Evolutionary conservation across 2,888 invertebrate species (phyloP).

Genomic region (Galerucella calmariensis): DNA sequence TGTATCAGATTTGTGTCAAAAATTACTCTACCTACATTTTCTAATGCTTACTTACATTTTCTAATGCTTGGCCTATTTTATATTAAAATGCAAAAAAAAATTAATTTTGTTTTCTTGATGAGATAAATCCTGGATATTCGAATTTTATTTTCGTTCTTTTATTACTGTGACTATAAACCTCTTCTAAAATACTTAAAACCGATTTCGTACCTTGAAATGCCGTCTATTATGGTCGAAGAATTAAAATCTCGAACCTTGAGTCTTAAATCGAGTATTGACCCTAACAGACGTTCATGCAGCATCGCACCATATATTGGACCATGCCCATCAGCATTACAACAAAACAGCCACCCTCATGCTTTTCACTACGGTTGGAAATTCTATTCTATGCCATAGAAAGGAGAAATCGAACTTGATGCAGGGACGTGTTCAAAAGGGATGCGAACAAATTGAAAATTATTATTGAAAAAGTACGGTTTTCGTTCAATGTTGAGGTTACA

Average conservation of each 20-base stretch:
- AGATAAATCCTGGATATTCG: too few species aligned
- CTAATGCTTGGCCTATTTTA: too few species aligned
- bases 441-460: neutral
- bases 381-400: slow-evolving; percentile 9
- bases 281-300: neutral
- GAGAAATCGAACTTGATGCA: slow-evolving; percentile 4
- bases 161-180: too few species aligned
- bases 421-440: neutral
- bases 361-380: neutral
- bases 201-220: slow-evolving; percentile 3
- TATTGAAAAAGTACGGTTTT: too few species aligned
- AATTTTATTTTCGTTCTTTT: too few species aligned
- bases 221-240: neutral
- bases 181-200: neutral
- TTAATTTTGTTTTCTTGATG: too few species aligned
- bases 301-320: slow-evolving; percentile 7
- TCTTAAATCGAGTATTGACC: slow-evolving; percentile 13
- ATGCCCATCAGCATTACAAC: slow-evolving; percentile 11
- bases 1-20: too few species aligned
- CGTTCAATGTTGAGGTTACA: too few species aligned
- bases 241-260: neutral
- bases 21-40: too few species aligned
- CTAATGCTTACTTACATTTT: too few species aligned
- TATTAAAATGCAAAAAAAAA: too few species aligned
- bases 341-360: slow-evolving; percentile 14